A percentile compares a stretch with the other conserved stretches of the same genome.
phyloP scores from a whole-genome alignment of 2,113 vertebrate species.

The Marcusenius ussheri region DNA sequence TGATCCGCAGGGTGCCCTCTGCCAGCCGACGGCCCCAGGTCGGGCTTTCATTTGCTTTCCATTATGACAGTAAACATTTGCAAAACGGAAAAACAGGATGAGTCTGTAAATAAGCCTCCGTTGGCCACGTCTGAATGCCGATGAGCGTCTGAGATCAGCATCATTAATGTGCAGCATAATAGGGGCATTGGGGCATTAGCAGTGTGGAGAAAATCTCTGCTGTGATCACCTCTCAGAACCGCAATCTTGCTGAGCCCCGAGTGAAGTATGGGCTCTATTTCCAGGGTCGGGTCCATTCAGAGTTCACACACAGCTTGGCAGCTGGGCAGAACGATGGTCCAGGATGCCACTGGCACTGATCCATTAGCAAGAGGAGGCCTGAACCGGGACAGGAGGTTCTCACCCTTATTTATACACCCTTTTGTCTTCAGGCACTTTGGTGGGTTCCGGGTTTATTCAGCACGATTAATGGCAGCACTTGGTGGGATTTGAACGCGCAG shows the following conservation, averaged over 20 bases:
- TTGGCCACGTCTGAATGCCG: slow-evolving; percentile 9
- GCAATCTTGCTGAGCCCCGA: background rate
- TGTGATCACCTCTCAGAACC: background rate
- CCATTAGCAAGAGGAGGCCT: background rate
- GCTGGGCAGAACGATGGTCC: background rate
- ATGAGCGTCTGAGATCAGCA: slow-evolving; percentile 26
- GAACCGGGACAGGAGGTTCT: background rate
- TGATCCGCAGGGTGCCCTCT: slow-evolving; percentile 34
- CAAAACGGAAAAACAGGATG: slow-evolving; percentile 41
- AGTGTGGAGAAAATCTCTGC: background rate
- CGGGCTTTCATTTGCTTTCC: slow-evolving; percentile 22
- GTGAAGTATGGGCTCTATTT: background rate
- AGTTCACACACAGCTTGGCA: background rate
- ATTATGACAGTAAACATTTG: slow-evolving; percentile 44
- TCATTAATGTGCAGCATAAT: slow-evolving; percentile 31
- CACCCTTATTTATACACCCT: background rate
- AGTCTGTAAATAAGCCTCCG: slow-evolving; percentile 38
- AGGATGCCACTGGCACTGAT: background rate
- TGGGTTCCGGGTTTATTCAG: background rate
- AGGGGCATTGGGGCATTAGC: slow-evolving; percentile 9
- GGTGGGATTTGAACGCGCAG: background rate
- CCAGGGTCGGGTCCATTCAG: background rate
- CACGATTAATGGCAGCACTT: background rate
- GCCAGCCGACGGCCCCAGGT: background rate
- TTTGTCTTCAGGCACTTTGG: background rate